Evolutionary conservation across 2,888 invertebrate genomes (phyloP), one percentile per base, ranked within the genome.

Genomic region (Drosophila eohydei): DNA sequence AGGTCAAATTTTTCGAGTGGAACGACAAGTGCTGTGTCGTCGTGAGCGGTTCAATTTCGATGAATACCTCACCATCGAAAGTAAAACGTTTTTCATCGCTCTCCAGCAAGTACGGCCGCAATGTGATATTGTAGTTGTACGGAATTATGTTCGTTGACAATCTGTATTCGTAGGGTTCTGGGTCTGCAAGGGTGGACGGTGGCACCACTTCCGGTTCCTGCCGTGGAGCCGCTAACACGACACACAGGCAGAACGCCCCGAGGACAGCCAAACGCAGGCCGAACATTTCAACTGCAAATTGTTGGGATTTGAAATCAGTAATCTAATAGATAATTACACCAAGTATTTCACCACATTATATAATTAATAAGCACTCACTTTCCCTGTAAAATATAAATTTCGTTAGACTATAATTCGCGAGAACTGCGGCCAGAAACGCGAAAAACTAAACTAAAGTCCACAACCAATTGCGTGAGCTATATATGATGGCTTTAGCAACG

Each of bases 61-160:
- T 94, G 12, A 90, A 76, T 11, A 87, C 91, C 56, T 89, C 88
- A 9, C 92, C 93, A 63, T 92, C 91, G 58, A 93, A 93, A 2
- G 87, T 92, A 57, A 93, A 93, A 6, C 48, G 48, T 11, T 61
- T 78, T 7, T 87, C 86, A 8, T 6, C n/a, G 3, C 16, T 56
- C 71, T 92, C 91, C 30, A 93, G 91, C 4, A 95, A 93, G 73
- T 94, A 93, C 0, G 95, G 95, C 0, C 91, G 92, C 6, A 96
- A 80, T 0, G 92, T 79, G 0, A 95, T 92, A 34, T 93, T 91
- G 74, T 95, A 96, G n/a, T 91, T 91, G 0, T 75, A 81, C 0
- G 95, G 96, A 2, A 63, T 66, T 0, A 95, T 93, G 0, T 88
- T 92, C 3, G 51, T 36, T 5, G 88, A 73, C 12, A 93, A 71